These are phyloP conservation scores for Ia io DNA, from an alignment of 2,113 vertebrate genomes.

Conservation along the genomic window DNA sequence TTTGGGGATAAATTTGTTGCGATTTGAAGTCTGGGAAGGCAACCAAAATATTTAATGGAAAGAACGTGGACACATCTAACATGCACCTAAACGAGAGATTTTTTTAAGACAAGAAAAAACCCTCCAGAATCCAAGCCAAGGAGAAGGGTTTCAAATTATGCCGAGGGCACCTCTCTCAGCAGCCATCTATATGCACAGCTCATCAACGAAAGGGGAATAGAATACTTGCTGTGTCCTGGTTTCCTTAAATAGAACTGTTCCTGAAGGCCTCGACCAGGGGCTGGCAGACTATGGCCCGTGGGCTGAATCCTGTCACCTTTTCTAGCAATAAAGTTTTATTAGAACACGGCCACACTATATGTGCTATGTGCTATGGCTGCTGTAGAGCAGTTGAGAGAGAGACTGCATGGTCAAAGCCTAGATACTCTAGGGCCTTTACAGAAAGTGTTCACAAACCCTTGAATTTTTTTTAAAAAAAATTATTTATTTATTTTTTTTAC, in stretches of 20 bases:
- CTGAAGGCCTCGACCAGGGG: not conserved
- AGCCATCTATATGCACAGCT: not conserved
- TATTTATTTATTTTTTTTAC: too few species aligned
- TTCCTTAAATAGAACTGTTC: not conserved
- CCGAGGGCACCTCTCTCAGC: not conserved
- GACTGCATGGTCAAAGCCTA: not conserved
- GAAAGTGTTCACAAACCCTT: not conserved
- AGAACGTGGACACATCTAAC: constrained; percentile 58
- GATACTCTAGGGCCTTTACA: not conserved
- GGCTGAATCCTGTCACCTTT: not conserved
- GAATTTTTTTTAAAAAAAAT: not conserved
- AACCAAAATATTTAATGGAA: constrained; percentile 71
- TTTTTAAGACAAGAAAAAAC: not conserved
- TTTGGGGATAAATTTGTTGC: constrained; percentile 65
- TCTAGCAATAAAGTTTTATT: not conserved
- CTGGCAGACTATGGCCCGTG: not conserved
- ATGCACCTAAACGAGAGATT: constrained; percentile 55
- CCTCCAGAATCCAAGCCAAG: constrained; percentile 19
- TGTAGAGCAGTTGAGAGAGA: not conserved
- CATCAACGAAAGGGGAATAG: not conserved
- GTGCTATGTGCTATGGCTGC: not conserved
- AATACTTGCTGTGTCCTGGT: not conserved
- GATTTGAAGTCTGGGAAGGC: constrained; percentile 73
- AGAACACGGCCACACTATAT: not conserved
- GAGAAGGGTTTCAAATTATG: not conserved